Conservation (phyloP, 2,888 invertebrate species). For the Rhorus exstirpatorius region DNA sequence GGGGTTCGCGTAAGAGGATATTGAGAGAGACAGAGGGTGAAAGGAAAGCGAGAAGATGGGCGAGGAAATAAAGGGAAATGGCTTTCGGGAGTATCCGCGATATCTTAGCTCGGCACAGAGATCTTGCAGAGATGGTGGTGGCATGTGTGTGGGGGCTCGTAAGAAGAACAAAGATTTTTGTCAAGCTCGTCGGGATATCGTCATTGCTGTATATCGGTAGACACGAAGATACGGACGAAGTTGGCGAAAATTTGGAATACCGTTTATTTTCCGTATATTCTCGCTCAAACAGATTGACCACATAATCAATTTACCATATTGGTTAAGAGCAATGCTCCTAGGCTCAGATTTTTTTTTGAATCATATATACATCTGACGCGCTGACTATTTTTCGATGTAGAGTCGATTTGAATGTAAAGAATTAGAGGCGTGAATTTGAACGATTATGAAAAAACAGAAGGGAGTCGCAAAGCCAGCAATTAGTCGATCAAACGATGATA, state of each 20-base stretch:
- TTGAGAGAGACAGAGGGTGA: neutral
- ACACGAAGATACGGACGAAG: neutral
- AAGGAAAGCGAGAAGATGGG: slow-evolving; percentile 44
- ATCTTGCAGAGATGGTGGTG: slow-evolving; percentile 7
- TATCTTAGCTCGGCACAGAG: slow-evolving; percentile 27
- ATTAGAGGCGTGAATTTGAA: too few species aligned
- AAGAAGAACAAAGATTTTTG: slow-evolving; percentile 16
- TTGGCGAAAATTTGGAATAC: neutral
- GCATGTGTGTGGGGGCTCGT: slow-evolving; percentile 18
- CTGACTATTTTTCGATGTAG: too few species aligned
- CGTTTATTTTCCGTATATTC: neutral
- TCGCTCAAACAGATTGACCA: neutral
- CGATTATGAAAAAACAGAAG: too few species aligned
- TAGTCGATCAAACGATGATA: too few species aligned
- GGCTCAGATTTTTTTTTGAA: too few species aligned
- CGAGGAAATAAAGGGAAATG: slow-evolving; percentile 56
- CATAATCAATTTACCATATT: too few species aligned
- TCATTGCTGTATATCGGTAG: neutral
- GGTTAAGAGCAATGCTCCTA: too few species aligned
- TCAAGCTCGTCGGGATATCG: neutral
- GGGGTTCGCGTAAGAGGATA: too few species aligned
- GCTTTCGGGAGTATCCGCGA: slow-evolving; percentile 36
- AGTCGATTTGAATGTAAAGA: too few species aligned
- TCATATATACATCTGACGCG: too few species aligned
- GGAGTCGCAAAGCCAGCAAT: too few species aligned